Base-by-base conservation (phyloP, 2,113 vertebrate genomes). In the Ictidomys tridecemlineatus region DNA sequence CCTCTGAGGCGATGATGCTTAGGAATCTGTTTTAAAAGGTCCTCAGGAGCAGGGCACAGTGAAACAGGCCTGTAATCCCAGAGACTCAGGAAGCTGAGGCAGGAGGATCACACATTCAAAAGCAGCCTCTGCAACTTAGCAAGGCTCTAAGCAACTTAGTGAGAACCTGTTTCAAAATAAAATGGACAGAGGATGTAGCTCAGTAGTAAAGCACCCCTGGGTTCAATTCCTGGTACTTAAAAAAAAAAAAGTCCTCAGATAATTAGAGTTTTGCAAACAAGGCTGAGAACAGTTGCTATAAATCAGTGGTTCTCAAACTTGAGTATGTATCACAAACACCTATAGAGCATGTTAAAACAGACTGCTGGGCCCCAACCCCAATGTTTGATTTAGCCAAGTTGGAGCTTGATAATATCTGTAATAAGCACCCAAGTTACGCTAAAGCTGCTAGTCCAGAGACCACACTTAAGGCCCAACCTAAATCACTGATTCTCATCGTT, bases 21-120 rank as follows among this genome's bases (percentile, higher is more conserved):
- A 88, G 90, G 24, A 93, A 37, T 4, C 85, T 78, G 42, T 84
- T 87, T 61, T 51, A 82, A 63, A 90, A 82, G 45, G 88, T 42
- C n/a, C 10, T 65, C 45, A 32, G 24, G 26, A 63, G 61, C 61
- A 9, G 61, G 8, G 61, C 61, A 63, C 26, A 24, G 61, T 10
- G 26, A 24, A 24, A 63, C 61, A 26, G 9, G 61, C 61, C 61
- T 63, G 22, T 28, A 63, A 63, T 26, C 61, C 61, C 61, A 63
- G 24, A 8, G 61, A 28, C 26, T 28, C 61, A 63, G 61, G 61
- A 28, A 24, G 24, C 61, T 63, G 24, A 63, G 24, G 61, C 61
- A 63, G 18, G 58, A 61, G 61, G 61, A 63, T 28, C 26, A 28
- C 22, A 63, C 8, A 18, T 24, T 28, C 61, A 63, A 63, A 63